These are phyloP conservation scores for Leuciscus waleckii DNA, from an alignment of 2,797 vertebrate genomes.

Conservation along the genomic window DNA sequence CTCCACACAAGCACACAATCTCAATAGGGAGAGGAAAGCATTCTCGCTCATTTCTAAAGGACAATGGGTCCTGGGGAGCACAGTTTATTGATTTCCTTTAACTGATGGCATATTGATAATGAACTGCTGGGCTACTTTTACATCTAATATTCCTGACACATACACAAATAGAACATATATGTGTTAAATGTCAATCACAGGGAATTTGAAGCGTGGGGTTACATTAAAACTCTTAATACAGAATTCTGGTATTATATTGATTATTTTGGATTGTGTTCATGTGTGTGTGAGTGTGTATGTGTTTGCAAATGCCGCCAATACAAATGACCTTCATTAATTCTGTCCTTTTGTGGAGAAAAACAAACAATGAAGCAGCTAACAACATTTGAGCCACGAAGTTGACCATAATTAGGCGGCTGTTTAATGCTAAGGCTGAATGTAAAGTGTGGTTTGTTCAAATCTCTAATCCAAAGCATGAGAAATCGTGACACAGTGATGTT, in stretches of 20 bases:
- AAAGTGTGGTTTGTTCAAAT: not conserved
- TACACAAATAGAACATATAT: conserved; percentile 67
- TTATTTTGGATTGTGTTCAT: conserved; percentile 56
- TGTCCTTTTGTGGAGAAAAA: conserved; percentile 24
- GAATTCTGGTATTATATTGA: conserved; percentile 67
- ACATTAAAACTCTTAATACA: conserved; percentile 75
- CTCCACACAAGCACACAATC: conserved; percentile 19
- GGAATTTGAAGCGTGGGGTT: conserved; percentile 74
- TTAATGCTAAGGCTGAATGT: not conserved
- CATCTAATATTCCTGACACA: conserved; percentile 68
- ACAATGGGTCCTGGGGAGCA: conserved; percentile 56
- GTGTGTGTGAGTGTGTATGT: not conserved
- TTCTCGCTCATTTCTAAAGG: conserved; percentile 60
- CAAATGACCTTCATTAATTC: conserved; percentile 54
- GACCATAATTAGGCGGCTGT: not conserved
- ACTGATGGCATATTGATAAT: conserved; percentile 60
- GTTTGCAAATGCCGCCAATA: conserved; percentile 63
- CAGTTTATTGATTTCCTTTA: conserved; percentile 71
- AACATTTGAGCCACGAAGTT: not conserved
- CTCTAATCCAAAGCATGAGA: not conserved
- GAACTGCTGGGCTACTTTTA: conserved; percentile 62
- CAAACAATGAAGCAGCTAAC: not conserved
- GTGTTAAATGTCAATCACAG: conserved; percentile 70
- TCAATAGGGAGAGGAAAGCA: conserved; percentile 31
- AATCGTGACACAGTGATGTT: not conserved